Base-by-base conservation (phyloP, 2,113 vertebrate species). In the Phyllostomus discolor region DNA sequence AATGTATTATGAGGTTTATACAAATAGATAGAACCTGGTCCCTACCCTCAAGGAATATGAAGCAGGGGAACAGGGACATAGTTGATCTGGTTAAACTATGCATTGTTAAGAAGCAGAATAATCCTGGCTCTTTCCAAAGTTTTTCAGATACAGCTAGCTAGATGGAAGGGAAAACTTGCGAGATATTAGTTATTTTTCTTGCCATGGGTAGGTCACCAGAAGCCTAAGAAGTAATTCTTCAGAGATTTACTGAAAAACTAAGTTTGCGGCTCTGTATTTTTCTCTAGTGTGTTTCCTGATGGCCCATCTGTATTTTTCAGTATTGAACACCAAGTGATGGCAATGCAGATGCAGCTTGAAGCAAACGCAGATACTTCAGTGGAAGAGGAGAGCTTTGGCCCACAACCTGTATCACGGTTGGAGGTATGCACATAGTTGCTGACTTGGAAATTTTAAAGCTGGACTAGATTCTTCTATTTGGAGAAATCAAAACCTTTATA, bases 331-430 rank as follows among this genome's bases (percentile, higher is more conserved):
- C n/a, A 4, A 1, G 57, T 88, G 2, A 99, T 99, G 99, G 99
- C 99, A 3, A 98, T 99, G 99, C 98, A 99, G 94, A 96, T 98
- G 97, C 98, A 99, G 95, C 95, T 99, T 0, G 99, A 99, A 59
- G 97, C 97, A 33, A 98, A 97, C 1, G 97, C 98, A 8, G 99
- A 99, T 72, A 98, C 97, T 0, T 99, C 98, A 12, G 98, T 98
- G 0, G 99, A 99, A 91, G 99, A 99, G 19, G 99, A 99, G 92
- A 99, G 95, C 97, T 99, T 99, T 94, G 99, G 99, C 1, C 99
- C 99, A 1, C 99, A 99, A 96, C 99, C 99, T 24, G 96, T 99
- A 66, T 98, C 98, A 67, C 98, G 99, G 91, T 87, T 99, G 67
- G 99, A 99, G 99, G 99, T 99, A 97, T 87, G 96, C 88, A 3